Conservation (phyloP, 2,888 invertebrate genomes). For the Argyra leucocephala region DNA sequence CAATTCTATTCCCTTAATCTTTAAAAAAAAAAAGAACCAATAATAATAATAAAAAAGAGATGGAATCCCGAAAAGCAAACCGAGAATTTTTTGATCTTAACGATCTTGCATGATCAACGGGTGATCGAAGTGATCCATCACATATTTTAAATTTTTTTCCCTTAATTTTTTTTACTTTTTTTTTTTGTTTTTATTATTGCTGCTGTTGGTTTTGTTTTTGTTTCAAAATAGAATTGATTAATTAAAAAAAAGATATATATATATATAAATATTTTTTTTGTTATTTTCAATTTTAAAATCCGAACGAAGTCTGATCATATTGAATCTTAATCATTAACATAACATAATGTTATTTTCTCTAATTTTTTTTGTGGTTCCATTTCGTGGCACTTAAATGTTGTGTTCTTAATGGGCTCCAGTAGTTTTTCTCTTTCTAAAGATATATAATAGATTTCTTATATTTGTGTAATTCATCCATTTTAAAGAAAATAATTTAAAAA, state of each 20-base stretch:
- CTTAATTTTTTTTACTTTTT: not conserved
- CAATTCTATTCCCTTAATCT: too few species aligned
- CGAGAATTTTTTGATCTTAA: not conserved
- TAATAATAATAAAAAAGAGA: too few species aligned
- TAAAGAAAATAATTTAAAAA: too few species aligned
- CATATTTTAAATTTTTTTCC: not conserved
- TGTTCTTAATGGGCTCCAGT: too few species aligned
- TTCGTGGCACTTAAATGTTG: too few species aligned
- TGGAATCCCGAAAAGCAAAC: not conserved
- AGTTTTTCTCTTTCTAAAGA: not conserved
- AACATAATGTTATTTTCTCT: too few species aligned
- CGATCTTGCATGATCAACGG: conserved; percentile 12
- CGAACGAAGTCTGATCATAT: not conserved
- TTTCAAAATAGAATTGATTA: not conserved
- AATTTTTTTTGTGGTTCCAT: too few species aligned
- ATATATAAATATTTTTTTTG: not conserved
- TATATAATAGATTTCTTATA: not conserved
- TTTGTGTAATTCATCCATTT: not conserved
- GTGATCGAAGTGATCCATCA: conserved; percentile 12
- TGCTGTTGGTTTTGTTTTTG: not conserved
- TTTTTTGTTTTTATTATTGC: not conserved
- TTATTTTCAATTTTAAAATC: not conserved
- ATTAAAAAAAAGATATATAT: not conserved
- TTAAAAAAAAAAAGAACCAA: too few species aligned
- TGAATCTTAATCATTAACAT: too few species aligned